phyloP scores from a whole-genome alignment of 2,797 vertebrate species.

The Vipera ursinii region DNA sequence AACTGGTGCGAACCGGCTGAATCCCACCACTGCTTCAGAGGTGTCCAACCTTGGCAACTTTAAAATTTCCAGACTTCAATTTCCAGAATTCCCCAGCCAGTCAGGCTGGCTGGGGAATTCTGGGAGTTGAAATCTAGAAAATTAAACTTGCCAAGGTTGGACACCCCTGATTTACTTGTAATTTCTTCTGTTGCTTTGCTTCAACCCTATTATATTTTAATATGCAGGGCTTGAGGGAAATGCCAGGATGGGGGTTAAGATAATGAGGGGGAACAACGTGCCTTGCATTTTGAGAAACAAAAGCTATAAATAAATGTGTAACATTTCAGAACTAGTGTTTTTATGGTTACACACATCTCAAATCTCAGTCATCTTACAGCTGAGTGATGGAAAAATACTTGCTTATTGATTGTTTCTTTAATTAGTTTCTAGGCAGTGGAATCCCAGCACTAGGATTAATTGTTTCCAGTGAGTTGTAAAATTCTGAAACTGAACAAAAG shows the following conservation, averaged over 20 bases:
- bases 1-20: no score
- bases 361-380: conserved; percentile 25
- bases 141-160: neutral
- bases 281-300: conserved; percentile 30
- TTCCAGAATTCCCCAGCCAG: neutral
- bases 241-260: no score
- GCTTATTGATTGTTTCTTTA: conserved; percentile 45
- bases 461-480: conserved; percentile 13
- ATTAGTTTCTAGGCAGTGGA: conserved; percentile 47
- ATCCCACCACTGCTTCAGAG: neutral
- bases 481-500: conserved; percentile 1
- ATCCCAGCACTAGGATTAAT: conserved; percentile 9
- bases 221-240: neutral
- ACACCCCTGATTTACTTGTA: neutral
- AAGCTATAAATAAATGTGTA: conserved; percentile 57
- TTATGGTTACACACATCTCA: conserved; percentile 49
- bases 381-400: conserved; percentile 37
- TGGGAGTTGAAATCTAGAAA: neutral
- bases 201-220: neutral
- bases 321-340: conserved; percentile 37
- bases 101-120: neutral
- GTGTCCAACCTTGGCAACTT: neutral
- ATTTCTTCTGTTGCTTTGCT: neutral
- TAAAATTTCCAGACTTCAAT: neutral
- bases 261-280: neutral